Evolutionary conservation across 2,113 vertebrate genomes (phyloP), one percentile per base, ranked within the genome.

Genomic region (Tricholaema leucomelas): DNA sequence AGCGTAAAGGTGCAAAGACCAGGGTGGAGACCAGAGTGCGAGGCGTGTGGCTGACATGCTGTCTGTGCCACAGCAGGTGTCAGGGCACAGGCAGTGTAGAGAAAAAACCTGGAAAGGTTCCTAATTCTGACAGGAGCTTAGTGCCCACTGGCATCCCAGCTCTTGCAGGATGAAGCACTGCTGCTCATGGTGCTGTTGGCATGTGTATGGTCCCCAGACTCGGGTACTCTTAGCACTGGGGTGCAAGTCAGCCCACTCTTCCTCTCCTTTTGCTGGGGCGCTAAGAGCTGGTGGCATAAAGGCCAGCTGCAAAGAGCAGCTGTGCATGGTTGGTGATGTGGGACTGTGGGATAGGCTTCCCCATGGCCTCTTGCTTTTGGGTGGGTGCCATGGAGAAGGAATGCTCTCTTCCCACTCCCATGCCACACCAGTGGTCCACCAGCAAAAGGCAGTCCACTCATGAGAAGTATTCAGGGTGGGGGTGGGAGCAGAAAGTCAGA

Each of bases 121-220:
- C 33, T 64, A 30, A 23, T 7, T 16, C 40, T 40, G 40, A 12
- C 1, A 8, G 60, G 35, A 54, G 1, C 19, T 38, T 60, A 33
- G 59, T 77, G 52, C 25, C 19, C 20, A 10, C 38, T 19, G 33
- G 21, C 2, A 3, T 14, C 67, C 46, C 23, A 44, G 20, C 8
- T 24, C 1, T 23, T 23, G 58, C 6, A 5, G 38, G 31, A 38
- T 12, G 52, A 48, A 64, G 36, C 55, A 13, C 27, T 6, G 16
- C 9, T 35, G 52, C 13, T 75, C 6, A 1, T 2, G 27, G 63
- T 89, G 58, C 54, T 2, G 3, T 10, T 46, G 58, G 24, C 35
- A 71, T 0, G 0, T 27, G n/a, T n/a, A 63, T 52, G 4, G 3
- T 15, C 9, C 66, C 55, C 2, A 2, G 25, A 20, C 8, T 15